phyloP scores from a whole-genome alignment of 1,140 invertebrate species.

The Ceratina calcarata region DNA sequence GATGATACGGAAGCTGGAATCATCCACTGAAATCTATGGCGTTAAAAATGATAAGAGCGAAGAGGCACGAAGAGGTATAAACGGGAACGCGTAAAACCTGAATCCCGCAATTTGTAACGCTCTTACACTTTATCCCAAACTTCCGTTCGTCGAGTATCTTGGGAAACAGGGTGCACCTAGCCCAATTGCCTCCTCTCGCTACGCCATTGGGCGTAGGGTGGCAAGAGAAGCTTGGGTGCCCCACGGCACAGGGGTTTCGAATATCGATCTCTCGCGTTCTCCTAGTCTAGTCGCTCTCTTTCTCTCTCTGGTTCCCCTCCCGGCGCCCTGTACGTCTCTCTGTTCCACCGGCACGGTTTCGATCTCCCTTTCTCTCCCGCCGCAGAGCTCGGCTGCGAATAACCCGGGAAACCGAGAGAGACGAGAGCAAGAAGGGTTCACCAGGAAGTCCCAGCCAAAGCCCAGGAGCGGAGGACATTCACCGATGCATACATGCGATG shows the following conservation, averaged over 20 bases:
- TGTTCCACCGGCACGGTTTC: no score
- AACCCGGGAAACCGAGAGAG: conserved; percentile 8
- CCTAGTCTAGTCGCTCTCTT: conserved; percentile 61
- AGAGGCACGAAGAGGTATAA: conserved; percentile 2
- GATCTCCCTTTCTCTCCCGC: no score
- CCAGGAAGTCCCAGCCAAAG: conserved; percentile 58
- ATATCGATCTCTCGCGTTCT: conserved; percentile 78
- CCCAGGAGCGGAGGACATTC: conserved; percentile 62
- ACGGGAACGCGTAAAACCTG: conserved; percentile 44
- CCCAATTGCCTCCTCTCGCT: conserved; percentile 54
- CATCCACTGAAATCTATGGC: not conserved
- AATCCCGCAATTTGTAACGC: conserved; percentile 56
- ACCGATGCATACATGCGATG: conserved; percentile 31
- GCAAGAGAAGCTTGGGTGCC: conserved; percentile 57
- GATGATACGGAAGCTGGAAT: not conserved
- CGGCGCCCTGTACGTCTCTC: not conserved
- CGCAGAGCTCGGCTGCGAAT: conserved; percentile 6
- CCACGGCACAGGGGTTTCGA: conserved; percentile 66
- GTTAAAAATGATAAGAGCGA: conserved; percentile 16
- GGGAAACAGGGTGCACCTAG: conserved; percentile 45
- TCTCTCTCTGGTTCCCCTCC: conserved; percentile 25
- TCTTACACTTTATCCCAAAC: conserved; percentile 60
- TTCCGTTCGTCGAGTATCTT: conserved; percentile 55
- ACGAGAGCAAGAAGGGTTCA: conserved; percentile 25
- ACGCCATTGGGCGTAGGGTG: conserved; percentile 70